Percentiles rank a stretch among this genome's conserved stretches.
Conservation (phyloP, 2,888 invertebrate genomes). For the Falcaria lacertinaria region DNA sequence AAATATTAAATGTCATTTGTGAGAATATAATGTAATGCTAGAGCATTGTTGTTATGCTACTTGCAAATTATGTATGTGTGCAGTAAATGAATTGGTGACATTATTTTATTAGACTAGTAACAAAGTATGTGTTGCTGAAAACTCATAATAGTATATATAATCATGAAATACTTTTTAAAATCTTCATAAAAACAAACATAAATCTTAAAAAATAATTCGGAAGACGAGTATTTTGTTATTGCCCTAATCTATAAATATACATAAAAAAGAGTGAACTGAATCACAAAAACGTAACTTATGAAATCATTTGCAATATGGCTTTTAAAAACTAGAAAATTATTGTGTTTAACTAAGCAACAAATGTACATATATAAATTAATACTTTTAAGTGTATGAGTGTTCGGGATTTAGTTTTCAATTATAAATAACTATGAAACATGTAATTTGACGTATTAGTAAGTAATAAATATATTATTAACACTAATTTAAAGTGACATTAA, state of each 20-base stretch:
- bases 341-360: too few species aligned
- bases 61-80: not conserved
- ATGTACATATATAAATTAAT: too few species aligned
- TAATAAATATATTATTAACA: too few species aligned
- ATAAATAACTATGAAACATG: too few species aligned
- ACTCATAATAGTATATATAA: too few species aligned
- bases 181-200: not conserved
- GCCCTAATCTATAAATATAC: not conserved
- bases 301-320: not conserved
- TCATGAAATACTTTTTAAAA: too few species aligned
- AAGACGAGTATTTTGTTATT: not conserved
- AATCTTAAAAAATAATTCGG: not conserved
- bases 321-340: not conserved
- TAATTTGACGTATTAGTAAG: too few species aligned
- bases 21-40: not conserved
- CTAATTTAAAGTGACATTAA: too few species aligned
- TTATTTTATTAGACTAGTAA: not conserved
- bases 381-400: too few species aligned
- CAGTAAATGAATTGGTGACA: not conserved
- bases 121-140: not conserved
- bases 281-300: not conserved
- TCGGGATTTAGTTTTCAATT: too few species aligned
- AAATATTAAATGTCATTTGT: constrained; percentile 2
- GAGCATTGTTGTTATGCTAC: not conserved
- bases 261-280: not conserved